Base-by-base conservation (phyloP, 1,140 invertebrate genomes). In the Cotesia vestalis region DNA sequence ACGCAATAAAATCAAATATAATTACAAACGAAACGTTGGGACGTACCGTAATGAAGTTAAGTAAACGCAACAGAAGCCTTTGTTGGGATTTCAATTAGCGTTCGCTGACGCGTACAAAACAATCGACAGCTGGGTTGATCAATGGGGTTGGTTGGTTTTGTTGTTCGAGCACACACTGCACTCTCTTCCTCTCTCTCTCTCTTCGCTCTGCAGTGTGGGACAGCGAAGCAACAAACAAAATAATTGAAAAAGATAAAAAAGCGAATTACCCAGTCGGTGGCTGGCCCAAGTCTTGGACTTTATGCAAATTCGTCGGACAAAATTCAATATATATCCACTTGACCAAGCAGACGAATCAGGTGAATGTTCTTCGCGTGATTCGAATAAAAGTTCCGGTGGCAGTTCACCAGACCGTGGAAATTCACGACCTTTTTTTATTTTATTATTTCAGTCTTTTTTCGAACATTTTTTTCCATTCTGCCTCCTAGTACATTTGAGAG, bases 71-170 rank as follows among this genome's bases (percentile, higher is more conserved):
- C 59, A 63, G 66, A 61, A 66, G n/a, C 57, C 61, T 68, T 67
- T 73, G 55, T 62, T 61, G 35, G 53, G 40, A 66, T 63, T 73
- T 68, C 60, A 73, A 73, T 73, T 67, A 73, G 55, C 51, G 57
- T 53, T 68, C 51, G 60, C 38, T 68, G 64, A 68, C 53, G 63
- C 70, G 55, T 66, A 63, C 40, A 63, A 72, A 66, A 72, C 70
- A 72, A 72, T 72, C 66, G 62, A 60, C 66, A 72, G 53, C 36
- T 17, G 38, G 35, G 46, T 66, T 40, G 20, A 66, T 66, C 40
- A 46, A 46, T 46, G 40, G 40, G 40, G 40, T 46, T 46, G 40
- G 40, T 46, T 46, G 40, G 40, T 46, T 46, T 46, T 46, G 40
- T 46, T 46, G 40, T 46, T 46, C 40, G 11, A 5, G 40, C 4